Evolutionary conservation across 2,888 invertebrate species (phyloP), one percentile per base, ranked within the genome.

Genomic region (Phyto melanocephala): DNA sequence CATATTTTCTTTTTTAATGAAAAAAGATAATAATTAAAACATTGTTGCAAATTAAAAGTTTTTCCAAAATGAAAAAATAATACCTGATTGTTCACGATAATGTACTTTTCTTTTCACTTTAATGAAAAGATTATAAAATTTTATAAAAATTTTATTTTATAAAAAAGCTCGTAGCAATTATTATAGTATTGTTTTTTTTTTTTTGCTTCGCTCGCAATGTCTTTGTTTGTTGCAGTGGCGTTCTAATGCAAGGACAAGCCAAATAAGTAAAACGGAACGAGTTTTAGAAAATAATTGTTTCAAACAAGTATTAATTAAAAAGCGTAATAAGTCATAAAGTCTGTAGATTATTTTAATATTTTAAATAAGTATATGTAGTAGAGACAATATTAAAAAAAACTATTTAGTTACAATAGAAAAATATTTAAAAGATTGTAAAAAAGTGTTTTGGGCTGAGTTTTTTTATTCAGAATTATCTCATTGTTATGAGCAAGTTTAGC

Each of bases 51-150:
- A 65, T 45, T 42, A 54, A 54, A 63, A 74, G 63, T 74, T 63
- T 74, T 63, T 74, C 45, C 74, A 74, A 63, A 54, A 42, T 54
- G 22, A 63, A 74, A 63, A n/a, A n/a, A n/a, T n/a, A n/a, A n/a
- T n/a, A n/a, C 54, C 65, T 52, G 52, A 54, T 72, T 6, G 15
- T 28, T 52, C 20, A 62, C 20, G 62, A 54, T 20, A 17, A 13
- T 2, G 6, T 60, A 28, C 20, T 40, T 13, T 8, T 62, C 8
- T 52, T 37, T 60, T 60, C 5, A 33, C 10, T 28, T 74, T 4
- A 62, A 42, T 35, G 33, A 42, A 54, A 74, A 33, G 1, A 20
- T 7, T 28, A 37, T 8, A 0, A 62, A 33, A 28, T 63, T 65
- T 63, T 6, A 42, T 24, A 10, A 54, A 63, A 22, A n/a, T n/a